Percentiles rank a stretch among this genome's conserved stretches.
These are phyloP conservation scores for Parotocinclus haroldoi DNA, from an alignment of 2,797 vertebrate genomes.

Conservation along the genomic window DNA sequence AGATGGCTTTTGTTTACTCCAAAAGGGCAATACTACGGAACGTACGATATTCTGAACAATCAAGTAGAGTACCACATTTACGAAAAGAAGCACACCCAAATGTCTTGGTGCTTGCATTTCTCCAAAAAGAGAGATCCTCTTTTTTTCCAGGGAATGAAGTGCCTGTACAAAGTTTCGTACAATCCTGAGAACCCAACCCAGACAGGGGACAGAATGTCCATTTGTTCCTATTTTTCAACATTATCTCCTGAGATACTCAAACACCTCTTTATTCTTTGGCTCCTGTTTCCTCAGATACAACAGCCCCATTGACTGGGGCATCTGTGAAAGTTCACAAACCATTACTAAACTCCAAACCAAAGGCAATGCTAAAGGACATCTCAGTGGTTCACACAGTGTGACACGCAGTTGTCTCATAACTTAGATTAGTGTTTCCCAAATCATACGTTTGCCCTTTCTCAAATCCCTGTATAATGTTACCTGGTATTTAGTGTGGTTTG, in stretches of 20 bases:
- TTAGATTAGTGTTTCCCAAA: slow-evolving; percentile 15
- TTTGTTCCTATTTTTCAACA: no score
- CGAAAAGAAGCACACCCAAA: no score
- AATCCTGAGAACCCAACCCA: not conserved
- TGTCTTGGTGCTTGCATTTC: no score
- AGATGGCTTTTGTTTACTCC: no score
- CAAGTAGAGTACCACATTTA: no score
- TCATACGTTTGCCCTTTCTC: slow-evolving; percentile 25
- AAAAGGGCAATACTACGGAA: no score
- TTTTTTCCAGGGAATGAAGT: slow-evolving; percentile 7
- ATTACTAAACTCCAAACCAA: slow-evolving; percentile 10
- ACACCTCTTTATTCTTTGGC: slow-evolving; percentile 12
- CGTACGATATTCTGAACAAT: no score
- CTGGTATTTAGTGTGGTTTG: slow-evolving; percentile 11
- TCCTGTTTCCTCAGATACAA: slow-evolving; percentile 11
- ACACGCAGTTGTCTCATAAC: slow-evolving; percentile 15
- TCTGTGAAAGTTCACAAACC: slow-evolving; percentile 7
- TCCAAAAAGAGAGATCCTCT: not conserved
- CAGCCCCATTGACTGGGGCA: slow-evolving; percentile 20
- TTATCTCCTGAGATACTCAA: slow-evolving; percentile 8
- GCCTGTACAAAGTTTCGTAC: not conserved
- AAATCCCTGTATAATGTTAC: slow-evolving; percentile 22
- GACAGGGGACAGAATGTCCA: no score
- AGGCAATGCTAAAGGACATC: not conserved
- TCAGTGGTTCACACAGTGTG: not conserved